A percentile compares a stretch with the other conserved stretches of the same genome.
These are phyloP conservation scores for Apotomis capreana DNA, from an alignment of 2,888 invertebrate species.

Conservation along the genomic window DNA sequence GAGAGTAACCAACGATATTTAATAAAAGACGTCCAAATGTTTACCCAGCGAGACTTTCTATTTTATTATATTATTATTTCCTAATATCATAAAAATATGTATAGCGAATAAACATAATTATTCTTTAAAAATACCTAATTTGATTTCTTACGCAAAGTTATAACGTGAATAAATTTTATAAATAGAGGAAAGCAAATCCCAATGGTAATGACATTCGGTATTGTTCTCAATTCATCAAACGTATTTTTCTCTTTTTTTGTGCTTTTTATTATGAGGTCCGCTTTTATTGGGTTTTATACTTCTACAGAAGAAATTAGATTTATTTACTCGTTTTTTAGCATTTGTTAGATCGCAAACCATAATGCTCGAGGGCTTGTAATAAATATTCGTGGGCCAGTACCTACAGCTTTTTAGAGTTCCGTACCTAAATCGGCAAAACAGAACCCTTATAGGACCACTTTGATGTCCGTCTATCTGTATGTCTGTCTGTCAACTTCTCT, in stretches of 20 bases:
- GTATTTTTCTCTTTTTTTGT: slow-evolving; percentile 5
- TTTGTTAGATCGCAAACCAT: neutral
- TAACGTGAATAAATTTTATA: slow-evolving; percentile 18
- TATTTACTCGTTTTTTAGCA: slow-evolving; percentile 2
- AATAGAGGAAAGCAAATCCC: neutral
- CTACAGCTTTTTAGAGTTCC: too few species aligned
- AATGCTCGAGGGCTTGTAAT: neutral
- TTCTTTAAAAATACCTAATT: slow-evolving; percentile 9
- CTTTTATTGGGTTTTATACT: slow-evolving; percentile 8
- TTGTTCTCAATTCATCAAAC: slow-evolving; percentile 20
- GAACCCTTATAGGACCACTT: too few species aligned
- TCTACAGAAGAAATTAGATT: slow-evolving; percentile 10
- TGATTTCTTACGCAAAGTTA: slow-evolving; percentile 2
- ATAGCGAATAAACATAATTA: slow-evolving; percentile 7
- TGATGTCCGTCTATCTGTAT: too few species aligned
- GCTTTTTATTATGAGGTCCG: neutral
- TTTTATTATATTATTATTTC: neutral
- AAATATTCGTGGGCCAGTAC: too few species aligned
- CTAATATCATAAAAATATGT: neutral
- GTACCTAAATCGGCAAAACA: too few species aligned
- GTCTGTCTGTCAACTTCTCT: too few species aligned
- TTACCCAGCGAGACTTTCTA: neutral
- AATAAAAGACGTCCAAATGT: too few species aligned
- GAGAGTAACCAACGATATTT: too few species aligned
- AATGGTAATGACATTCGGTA: slow-evolving; percentile 13